Conservation (phyloP, 2,113 vertebrate genomes). For the Actinemys pallida region DNA sequence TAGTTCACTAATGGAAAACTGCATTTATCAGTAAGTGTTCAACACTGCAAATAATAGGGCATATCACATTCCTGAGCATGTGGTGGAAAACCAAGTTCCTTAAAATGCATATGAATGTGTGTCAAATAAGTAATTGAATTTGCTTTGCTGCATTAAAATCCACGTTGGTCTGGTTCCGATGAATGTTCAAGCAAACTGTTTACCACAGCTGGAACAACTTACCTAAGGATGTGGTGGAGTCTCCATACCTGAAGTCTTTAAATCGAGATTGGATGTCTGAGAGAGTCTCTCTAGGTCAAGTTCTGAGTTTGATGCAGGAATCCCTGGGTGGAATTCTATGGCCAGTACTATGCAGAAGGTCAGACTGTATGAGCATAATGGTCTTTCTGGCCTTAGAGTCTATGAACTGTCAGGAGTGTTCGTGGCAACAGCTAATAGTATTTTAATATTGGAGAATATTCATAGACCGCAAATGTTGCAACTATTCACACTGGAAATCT, state of each 20-base stretch:
- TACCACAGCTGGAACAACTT: not conserved
- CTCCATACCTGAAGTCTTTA: not conserved
- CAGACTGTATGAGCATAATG: not conserved
- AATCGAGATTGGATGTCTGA: not conserved
- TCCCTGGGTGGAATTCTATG: fast-evolving
- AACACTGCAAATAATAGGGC: not conserved
- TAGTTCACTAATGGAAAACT: not conserved
- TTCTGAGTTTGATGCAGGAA: fast-evolving
- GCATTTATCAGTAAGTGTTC: not conserved
- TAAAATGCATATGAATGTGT: fast-evolving
- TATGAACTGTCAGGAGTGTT: not conserved
- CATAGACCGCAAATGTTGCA: not conserved
- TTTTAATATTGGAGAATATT: not conserved
- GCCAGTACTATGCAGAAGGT: fast-evolving
- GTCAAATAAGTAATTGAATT: not conserved
- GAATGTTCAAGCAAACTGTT: not conserved
- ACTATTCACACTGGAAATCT: not conserved
- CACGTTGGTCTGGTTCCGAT: not conserved
- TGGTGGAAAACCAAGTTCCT: not conserved
- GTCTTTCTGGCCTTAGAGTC: not conserved
- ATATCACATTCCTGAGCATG: not conserved
- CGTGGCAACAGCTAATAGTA: not conserved
- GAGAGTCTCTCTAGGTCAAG: not conserved
- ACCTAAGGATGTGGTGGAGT: not conserved
- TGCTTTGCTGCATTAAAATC: not conserved